These are phyloP conservation scores for Spisula solida DNA, from an alignment of 2,888 invertebrate genomes.

Conservation along the genomic window DNA sequence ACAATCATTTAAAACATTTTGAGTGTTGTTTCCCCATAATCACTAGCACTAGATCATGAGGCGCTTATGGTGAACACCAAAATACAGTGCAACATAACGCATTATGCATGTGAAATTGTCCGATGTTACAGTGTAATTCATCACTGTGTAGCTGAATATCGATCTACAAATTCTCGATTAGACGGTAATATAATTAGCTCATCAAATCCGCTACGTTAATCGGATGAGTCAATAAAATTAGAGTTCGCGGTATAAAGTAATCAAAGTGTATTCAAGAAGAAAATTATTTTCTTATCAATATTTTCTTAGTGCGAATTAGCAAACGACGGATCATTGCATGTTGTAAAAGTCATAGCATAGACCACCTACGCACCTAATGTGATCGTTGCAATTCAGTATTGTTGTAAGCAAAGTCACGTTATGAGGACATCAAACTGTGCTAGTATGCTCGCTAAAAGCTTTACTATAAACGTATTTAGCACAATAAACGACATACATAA, in stretches of 20 bases:
- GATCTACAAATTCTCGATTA: background rate
- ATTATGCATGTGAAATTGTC: slow-evolving; percentile 10
- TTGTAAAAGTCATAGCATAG: too few relatives aligned
- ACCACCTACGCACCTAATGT: too few relatives aligned
- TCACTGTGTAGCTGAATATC: background rate
- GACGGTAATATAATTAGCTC: slow-evolving; percentile 7
- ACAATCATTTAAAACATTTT: too few relatives aligned
- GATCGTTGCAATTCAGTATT: too few relatives aligned
- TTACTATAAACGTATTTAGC: too few relatives aligned
- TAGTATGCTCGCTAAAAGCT: too few relatives aligned
- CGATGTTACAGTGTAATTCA: background rate
- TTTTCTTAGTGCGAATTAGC: background rate
- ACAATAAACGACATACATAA: too few relatives aligned
- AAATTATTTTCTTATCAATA: slow-evolving; percentile 1
- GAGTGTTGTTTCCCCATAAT: too few relatives aligned
- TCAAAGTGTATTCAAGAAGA: background rate
- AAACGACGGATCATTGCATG: background rate
- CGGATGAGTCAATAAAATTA: slow-evolving; percentile 10
- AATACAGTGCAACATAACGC: background rate
- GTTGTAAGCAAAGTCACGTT: too few relatives aligned
- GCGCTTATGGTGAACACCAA: background rate
- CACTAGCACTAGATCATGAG: background rate
- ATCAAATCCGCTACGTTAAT: background rate
- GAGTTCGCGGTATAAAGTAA: slow-evolving; percentile 5
- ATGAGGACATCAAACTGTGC: too few relatives aligned